Base-by-base conservation (phyloP, 2,888 invertebrate genomes). In the Pheosia tremula region DNA sequence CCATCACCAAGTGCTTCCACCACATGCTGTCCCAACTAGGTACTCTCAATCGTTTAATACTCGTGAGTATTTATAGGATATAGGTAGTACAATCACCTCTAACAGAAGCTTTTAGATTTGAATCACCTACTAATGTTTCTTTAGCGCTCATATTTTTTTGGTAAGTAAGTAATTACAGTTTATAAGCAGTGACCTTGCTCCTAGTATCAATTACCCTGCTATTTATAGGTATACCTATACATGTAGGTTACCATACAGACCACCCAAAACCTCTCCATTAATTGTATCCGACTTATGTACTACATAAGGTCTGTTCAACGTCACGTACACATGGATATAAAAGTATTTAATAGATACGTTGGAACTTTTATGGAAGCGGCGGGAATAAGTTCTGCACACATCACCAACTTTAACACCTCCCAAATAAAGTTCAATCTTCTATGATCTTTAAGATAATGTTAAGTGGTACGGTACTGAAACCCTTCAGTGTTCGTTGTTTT, bases 401-500 rank as follows among this genome's bases (percentile, higher is more conserved):
- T 43, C 7, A 10, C 43, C 49, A 55, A 11, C 55, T 50, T 43
- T 67, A 66, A 61, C 5, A 5, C 1, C n/a, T 53, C 13, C 3
- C 0, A 56, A 45, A 41, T 60, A 73, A 60, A 60, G 59, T 43
- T 56, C 36, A 69, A 56, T 62, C 57, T 52, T 3, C 2, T 9
- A 50, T 11, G 38, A 55, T 54, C 52, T 13, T 5, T 5, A 57
- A 38, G 24, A 10, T 3, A 49, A 39, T 38, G 36, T 13, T 49
- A 57, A 43, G 43, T 63, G 64, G 61, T 59, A 59, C 9, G 55
- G 45, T 52, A n/a, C 56, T 55, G 58, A 66, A 71, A 67, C 73
- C 69, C 68, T 72, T 71, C 72, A 62, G 63, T 66, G 66, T 75
- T 70, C 72, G 75, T 74, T 74, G 72, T 70, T 13, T 13, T 66